phyloP scores from a whole-genome alignment of 2,888 invertebrate species.

The Ennomos erosarius region DNA sequence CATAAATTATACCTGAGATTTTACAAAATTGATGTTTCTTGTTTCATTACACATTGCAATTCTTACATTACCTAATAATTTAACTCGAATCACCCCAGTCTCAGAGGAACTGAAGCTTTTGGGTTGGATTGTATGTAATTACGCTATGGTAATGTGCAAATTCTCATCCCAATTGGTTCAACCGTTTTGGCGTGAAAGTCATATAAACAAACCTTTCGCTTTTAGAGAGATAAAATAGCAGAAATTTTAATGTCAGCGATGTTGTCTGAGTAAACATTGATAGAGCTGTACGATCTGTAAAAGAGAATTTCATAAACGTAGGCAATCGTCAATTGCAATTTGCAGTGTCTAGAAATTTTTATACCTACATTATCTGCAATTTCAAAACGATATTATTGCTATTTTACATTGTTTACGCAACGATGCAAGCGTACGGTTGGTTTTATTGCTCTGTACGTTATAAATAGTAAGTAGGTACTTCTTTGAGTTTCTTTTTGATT shows the following conservation, averaged over 20 bases:
- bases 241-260: conserved; percentile 12
- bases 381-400: conserved; percentile 22
- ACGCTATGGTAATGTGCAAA: too few relatives aligned
- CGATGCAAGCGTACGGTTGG: conserved; percentile 26
- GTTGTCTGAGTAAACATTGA: conserved; percentile 8
- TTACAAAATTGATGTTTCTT: neutral
- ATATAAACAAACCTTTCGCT: too few relatives aligned
- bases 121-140: too few relatives aligned
- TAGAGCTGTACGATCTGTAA: neutral
- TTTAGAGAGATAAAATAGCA: conserved; percentile 5
- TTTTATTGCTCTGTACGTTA: conserved; percentile 25
- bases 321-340: conserved; percentile 10
- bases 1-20: too few relatives aligned
- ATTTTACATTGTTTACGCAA: conserved; percentile 34
- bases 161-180: too few relatives aligned
- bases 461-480: conserved; percentile 9
- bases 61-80: too few relatives aligned
- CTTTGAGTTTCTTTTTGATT: conserved; percentile 14
- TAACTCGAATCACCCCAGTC: too few relatives aligned
- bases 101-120: too few relatives aligned
- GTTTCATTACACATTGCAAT: too few relatives aligned
- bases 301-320: conserved; percentile 16
- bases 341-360: conserved; percentile 18
- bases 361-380: conserved; percentile 8
- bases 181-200: too few relatives aligned